Evolutionary conservation across 2,888 invertebrate genomes (phyloP), one percentile per base, ranked within the genome.

Genomic region (Mythimna ferrago): DNA sequence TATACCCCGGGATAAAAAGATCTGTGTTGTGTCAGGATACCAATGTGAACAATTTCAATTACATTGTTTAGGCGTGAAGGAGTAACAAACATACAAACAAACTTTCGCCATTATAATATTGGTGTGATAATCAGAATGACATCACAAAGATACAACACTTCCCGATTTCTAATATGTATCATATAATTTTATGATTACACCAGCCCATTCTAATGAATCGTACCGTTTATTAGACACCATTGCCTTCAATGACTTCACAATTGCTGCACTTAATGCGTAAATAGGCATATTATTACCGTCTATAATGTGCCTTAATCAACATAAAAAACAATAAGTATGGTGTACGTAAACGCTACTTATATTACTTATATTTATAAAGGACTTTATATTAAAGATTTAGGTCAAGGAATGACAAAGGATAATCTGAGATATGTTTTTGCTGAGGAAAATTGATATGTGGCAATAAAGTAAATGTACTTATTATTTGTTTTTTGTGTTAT

Each of bases 281-380:
- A 81, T 73, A 74, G 70, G 14, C 38, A 71, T 78, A 69, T 63
- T 78, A 83, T 81, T 79, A 69, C 73, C 35, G 41, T 58, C 48
- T 38, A 51, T 77, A 78, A 79, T 76, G 69, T 60, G 61, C 57
- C 54, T 71, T 71, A 79, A 83, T 79, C 66, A 82, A 67, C 76
- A 79, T 84, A 79, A 84, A 80, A 83, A 78, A 77, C 77, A 73
- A 71, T 77, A 79, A 76, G 71, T 76, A 66, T 66, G 68, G 73
- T 66, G 48, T 64, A 66, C 26, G 48, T 78, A 69, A 81, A 78
- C 19, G 35, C 66, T 71, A 35, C 44, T 71, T 10, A 66, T 35
- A 67, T 78, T 78, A 71, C 35, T 35, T 61, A 14, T 83, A 76
- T 63, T 26, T 26, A 26, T 26, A 76, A 69, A 74, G 51, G 73